Conservation (phyloP, 2,797 vertebrate genomes). For the Pseudomugil gertrudae region DNA sequence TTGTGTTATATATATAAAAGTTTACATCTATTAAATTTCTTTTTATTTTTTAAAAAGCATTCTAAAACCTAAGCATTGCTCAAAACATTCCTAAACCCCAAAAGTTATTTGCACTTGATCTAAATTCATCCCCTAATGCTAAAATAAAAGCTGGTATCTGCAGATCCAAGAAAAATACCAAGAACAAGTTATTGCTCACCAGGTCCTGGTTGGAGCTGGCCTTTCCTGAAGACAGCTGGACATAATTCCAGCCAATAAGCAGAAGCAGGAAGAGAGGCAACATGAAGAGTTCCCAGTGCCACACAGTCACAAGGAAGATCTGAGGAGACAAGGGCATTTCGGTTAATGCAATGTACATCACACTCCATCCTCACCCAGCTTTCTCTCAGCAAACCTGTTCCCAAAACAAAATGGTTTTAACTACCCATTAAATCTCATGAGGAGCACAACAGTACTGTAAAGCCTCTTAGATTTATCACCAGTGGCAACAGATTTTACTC, state of each 20-base stretch:
- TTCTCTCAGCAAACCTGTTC: conserved; percentile 54
- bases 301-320: conserved; percentile 93
- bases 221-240: conserved; percentile 82
- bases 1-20: background rate
- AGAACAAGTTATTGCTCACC: conserved; percentile 80
- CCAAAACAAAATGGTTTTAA: conserved; percentile 68
- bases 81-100: background rate
- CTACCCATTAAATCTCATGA: conserved; percentile 58
- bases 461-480: conserved; percentile 56
- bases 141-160: conserved; percentile 4
- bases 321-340: conserved; percentile 77
- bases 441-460: conserved; percentile 52
- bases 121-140: background rate
- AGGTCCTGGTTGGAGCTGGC: conserved; percentile 85
- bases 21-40: conserved; percentile 5
- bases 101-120: background rate
- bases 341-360: conserved; percentile 56
- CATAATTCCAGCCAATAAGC: conserved; percentile 92
- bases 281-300: conserved; percentile 96
- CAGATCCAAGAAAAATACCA: conserved; percentile 22
- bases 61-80: background rate
- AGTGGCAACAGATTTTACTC: conserved; percentile 66
- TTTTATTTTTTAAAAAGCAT: background rate
- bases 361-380: conserved; percentile 32
- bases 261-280: conserved; percentile 91